These are phyloP conservation scores for Myrmecobius fasciatus DNA, from an alignment of 2,113 vertebrate species.

Conservation along the genomic window DNA sequence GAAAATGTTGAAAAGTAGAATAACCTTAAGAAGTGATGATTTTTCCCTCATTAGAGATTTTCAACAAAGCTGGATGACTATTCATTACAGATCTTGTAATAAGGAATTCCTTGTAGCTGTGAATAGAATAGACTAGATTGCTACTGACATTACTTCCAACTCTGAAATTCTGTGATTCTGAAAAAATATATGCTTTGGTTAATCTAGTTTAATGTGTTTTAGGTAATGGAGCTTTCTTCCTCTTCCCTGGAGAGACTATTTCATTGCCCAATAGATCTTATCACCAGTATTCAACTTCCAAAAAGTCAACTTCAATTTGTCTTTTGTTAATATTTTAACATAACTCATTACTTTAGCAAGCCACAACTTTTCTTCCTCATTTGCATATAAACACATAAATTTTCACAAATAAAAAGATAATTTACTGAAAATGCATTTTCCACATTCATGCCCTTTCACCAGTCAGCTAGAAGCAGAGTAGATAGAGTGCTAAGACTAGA, in stretches of 20 bases:
- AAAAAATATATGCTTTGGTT: slow-evolving; percentile 21
- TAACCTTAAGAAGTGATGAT: not conserved
- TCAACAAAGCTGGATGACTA: not conserved
- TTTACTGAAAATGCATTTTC: not conserved
- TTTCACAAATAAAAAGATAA: slow-evolving; percentile 5
- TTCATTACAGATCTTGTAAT: not conserved
- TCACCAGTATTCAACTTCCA: slow-evolving; percentile 56
- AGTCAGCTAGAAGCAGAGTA: not conserved
- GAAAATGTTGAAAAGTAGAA: not conserved
- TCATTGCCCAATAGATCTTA: slow-evolving; percentile 59
- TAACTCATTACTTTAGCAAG: slow-evolving; percentile 56
- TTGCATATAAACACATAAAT: slow-evolving; percentile 27
- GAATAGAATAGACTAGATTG: not conserved
- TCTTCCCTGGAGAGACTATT: slow-evolving; percentile 49
- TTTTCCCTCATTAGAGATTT: not conserved
- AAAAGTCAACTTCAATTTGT: slow-evolving; percentile 57
- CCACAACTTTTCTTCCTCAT: slow-evolving; percentile 35
- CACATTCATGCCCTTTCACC: not conserved
- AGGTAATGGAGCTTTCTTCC: not conserved
- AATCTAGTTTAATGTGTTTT: slow-evolving; percentile 52
- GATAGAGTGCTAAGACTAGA: not conserved
- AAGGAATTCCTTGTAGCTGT: not conserved
- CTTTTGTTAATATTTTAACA: slow-evolving; percentile 68
- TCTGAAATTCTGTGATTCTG: not conserved
- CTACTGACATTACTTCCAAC: not conserved